Evolutionary conservation across 2,113 vertebrate genomes (phyloP).

Genomic region (Megaceryle maxima): DNA sequence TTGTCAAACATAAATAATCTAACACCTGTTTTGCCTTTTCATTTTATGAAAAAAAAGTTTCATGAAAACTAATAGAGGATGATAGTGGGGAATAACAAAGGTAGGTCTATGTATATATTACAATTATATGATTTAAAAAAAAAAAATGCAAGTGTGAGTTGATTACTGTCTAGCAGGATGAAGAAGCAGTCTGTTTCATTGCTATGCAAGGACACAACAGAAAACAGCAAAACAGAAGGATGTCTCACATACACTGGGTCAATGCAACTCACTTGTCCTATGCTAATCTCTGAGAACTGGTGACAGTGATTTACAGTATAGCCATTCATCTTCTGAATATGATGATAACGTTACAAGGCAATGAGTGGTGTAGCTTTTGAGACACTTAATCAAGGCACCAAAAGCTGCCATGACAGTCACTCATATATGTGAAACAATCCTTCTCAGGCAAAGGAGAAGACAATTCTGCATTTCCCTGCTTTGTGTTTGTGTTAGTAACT

Average conservation of each 20-base stretch:
- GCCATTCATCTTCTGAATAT: background rate
- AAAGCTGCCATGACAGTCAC: background rate
- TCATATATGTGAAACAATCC: background rate
- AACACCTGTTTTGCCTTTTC: slow-evolving; percentile 77
- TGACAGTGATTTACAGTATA: background rate
- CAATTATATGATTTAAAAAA: background rate
- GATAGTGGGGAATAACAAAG: slow-evolving; percentile 71
- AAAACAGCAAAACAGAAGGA: background rate
- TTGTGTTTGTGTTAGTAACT: background rate
- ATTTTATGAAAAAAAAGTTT: slow-evolving; percentile 70
- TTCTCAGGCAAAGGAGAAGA: background rate
- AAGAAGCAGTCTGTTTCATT: background rate
- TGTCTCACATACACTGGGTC: background rate
- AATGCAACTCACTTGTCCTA: background rate
- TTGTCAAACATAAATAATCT: slow-evolving; percentile 74
- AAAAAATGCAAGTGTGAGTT: background rate
- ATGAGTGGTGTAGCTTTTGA: background rate
- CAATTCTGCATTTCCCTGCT: background rate
- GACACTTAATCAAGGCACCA: background rate
- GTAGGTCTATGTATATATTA: slow-evolving; percentile 68
- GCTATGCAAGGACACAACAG: background rate
- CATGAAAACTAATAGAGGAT: slow-evolving; percentile 70
- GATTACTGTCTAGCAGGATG: background rate
- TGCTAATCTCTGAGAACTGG: background rate
- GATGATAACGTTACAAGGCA: background rate